These are phyloP conservation scores for Pseudococcus jackbeardsleyi DNA, from an alignment of 2,888 invertebrate species.

Conservation along the genomic window DNA sequence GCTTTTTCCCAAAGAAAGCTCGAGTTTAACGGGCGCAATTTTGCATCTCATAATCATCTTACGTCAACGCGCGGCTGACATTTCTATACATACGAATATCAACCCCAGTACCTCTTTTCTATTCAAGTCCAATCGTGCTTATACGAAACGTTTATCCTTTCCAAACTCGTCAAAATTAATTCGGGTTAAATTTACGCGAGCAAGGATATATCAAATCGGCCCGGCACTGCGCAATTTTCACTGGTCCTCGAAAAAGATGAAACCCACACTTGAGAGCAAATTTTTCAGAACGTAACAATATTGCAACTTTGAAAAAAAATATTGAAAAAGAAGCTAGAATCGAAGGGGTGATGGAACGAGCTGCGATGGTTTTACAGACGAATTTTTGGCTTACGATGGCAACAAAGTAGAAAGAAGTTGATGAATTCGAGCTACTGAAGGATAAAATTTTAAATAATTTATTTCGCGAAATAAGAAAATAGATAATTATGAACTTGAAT, in stretches of 20 bases:
- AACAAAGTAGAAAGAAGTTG: too few species aligned
- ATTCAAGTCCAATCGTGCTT: conserved; percentile 39
- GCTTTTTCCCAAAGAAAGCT: conserved; percentile 41
- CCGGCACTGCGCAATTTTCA: background rate
- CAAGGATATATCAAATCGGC: background rate
- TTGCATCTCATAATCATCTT: conserved; percentile 45
- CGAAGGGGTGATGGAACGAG: too few species aligned
- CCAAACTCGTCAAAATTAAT: conserved; percentile 23
- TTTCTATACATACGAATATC: conserved; percentile 19
- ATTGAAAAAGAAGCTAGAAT: background rate
- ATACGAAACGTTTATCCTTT: conserved; percentile 41
- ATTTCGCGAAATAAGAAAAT: too few species aligned
- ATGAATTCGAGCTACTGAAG: too few species aligned
- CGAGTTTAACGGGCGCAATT: conserved; percentile 21
- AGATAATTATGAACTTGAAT: too few species aligned
- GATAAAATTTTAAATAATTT: too few species aligned
- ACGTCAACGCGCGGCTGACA: conserved; percentile 9
- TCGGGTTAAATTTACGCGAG: background rate
- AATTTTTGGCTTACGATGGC: too few species aligned
- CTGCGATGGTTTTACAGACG: too few species aligned
- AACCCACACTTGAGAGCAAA: background rate
- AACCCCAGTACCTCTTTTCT: conserved; percentile 5
- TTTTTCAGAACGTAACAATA: background rate
- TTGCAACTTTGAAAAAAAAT: background rate
- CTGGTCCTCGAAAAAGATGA: background rate